Percentiles rank a stretch among this genome's conserved stretches.
These are phyloP conservation scores for Rachycentron canadum DNA, from an alignment of 2,797 vertebrate genomes.

Conservation along the genomic window DNA sequence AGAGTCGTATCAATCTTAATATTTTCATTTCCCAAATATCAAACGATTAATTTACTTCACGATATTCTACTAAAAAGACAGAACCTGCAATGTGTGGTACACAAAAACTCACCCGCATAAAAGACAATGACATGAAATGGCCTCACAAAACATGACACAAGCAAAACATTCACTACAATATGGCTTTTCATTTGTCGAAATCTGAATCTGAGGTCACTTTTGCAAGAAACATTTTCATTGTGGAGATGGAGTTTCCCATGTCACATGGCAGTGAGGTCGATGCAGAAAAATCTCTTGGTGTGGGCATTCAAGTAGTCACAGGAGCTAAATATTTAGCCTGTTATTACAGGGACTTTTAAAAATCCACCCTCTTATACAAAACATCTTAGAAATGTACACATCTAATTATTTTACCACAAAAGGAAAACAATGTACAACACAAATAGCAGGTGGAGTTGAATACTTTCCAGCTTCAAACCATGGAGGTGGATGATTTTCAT, in stretches of 20 bases:
- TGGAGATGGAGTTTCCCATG: neutral
- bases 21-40: neutral
- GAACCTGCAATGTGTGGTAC: too few species aligned
- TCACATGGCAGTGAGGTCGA: slow-evolving; percentile 7
- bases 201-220: slow-evolving; percentile 18
- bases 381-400: neutral
- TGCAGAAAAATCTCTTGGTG: neutral
- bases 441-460: neutral
- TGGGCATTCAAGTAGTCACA: slow-evolving; percentile 25
- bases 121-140: neutral
- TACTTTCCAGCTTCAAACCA: neutral
- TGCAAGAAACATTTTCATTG: neutral
- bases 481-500: neutral
- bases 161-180: neutral
- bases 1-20: neutral
- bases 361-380: neutral
- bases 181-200: slow-evolving; percentile 3
- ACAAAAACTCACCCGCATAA: neutral
- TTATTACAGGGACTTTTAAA: neutral
- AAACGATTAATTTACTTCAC: neutral
- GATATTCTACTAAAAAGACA: neutral
- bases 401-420: neutral
- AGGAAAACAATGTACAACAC: slow-evolving; percentile 2
- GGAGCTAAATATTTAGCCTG: slow-evolving; percentile 15
- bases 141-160: neutral